Conservation (phyloP, 2,888 invertebrate genomes). For the Diaprepes abbreviatus region DNA sequence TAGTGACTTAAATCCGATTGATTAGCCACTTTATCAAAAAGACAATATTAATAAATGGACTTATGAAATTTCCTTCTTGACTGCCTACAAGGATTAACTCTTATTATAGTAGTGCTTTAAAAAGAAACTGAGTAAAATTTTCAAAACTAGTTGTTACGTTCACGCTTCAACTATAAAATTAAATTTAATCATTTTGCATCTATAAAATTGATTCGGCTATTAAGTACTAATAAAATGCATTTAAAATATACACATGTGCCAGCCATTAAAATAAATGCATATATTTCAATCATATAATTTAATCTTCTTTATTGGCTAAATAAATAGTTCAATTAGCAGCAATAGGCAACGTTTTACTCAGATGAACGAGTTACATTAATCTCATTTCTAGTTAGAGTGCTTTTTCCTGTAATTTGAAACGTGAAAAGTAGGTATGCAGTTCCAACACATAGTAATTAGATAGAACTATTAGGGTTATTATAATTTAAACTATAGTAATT, state of each 20-base stretch:
- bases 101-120: no score
- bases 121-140: no score
- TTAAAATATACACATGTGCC: background rate
- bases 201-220: background rate
- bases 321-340: slow-evolving; percentile 15
- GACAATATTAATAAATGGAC: no score
- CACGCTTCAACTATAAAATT: no score
- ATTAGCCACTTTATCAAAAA: no score
- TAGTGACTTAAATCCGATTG: no score
- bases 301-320: slow-evolving; percentile 4
- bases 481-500: background rate
- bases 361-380: slow-evolving; percentile 7
- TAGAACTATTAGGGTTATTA: background rate
- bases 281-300: slow-evolving; percentile 7
- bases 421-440: background rate
- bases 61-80: no score
- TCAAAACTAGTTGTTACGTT: no score
- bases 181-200: background rate
- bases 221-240: background rate
- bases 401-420: slow-evolving; percentile 9
- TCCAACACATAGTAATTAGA: background rate
- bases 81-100: no score
- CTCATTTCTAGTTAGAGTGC: slow-evolving; percentile 15
- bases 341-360: slow-evolving; percentile 3
- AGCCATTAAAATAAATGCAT: background rate